Percentiles rank a stretch among this genome's conserved stretches.
Conservation (phyloP, 2,888 invertebrate species). For the Ophion ventricosus region DNA sequence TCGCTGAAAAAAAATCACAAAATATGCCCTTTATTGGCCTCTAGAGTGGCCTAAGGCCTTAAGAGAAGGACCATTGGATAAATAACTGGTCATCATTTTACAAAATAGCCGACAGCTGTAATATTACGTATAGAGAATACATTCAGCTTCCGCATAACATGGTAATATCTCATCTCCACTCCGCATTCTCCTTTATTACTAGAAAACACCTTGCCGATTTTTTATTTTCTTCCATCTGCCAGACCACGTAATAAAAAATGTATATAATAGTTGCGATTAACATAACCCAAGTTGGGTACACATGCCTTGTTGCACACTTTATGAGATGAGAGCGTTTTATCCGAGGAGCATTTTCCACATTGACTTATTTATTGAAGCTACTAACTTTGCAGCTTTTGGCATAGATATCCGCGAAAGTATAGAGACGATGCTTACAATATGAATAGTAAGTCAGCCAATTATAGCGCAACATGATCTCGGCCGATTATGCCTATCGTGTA, state of each 20-base stretch:
- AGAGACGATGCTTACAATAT: not conserved
- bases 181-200: not conserved
- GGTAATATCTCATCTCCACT: slow-evolving; percentile 6
- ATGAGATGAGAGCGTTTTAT: not conserved
- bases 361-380: not conserved
- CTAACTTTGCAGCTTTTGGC: not conserved
- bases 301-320: slow-evolving; percentile 1
- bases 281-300: not conserved
- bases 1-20: too few relatives aligned
- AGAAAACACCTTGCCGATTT: slow-evolving; percentile 16
- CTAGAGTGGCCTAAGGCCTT: too few relatives aligned
- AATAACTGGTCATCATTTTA: too few relatives aligned
- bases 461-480: too few relatives aligned
- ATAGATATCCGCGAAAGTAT: not conserved
- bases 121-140: slow-evolving; percentile 19
- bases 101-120: too few relatives aligned
- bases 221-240: slow-evolving; percentile 40
- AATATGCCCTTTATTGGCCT: too few relatives aligned
- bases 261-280: slow-evolving; percentile 41
- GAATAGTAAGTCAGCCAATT: too few relatives aligned
- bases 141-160: slow-evolving; percentile 13
- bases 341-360: not conserved
- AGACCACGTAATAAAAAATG: slow-evolving; percentile 30
- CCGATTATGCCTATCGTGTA: too few relatives aligned
- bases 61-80: too few relatives aligned